Conservation (phyloP, 1,140 invertebrate genomes). For the Brachionus sp. region DNA sequence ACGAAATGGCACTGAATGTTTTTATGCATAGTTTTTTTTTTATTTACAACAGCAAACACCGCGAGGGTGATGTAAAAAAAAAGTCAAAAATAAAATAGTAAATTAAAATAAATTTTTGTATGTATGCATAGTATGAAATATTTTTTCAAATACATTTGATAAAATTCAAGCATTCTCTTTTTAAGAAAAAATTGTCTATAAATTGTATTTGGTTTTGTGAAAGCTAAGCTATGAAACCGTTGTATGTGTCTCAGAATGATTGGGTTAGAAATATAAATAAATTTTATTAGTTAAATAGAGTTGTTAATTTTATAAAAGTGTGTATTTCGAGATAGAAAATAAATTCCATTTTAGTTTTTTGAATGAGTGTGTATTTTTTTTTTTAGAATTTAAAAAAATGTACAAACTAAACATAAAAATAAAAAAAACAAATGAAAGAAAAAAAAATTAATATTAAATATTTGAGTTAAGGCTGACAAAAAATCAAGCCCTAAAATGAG, state of each 20-base stretch:
- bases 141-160: no score
- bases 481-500: conserved; percentile 1
- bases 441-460: not conserved
- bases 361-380: not conserved
- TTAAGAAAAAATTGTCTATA: not conserved
- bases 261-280: not conserved
- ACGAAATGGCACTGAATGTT: no score
- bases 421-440: not conserved
- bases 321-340: not conserved
- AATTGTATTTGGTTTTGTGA: no score
- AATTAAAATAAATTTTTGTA: no score
- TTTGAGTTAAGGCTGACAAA: not conserved
- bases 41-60: no score
- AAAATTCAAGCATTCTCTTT: no score
- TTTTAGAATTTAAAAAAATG: not conserved
- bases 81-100: no score
- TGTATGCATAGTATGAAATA: no score
- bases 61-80: no score
- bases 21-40: no score
- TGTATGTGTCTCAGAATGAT: no score
- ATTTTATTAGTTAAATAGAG: conserved; percentile 17
- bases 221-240: no score
- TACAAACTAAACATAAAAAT: conserved; percentile 17
- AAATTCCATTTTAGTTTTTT: not conserved
- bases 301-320: not conserved